Conservation (phyloP, 1,140 invertebrate species). For the Drosophila seguyi region DNA sequence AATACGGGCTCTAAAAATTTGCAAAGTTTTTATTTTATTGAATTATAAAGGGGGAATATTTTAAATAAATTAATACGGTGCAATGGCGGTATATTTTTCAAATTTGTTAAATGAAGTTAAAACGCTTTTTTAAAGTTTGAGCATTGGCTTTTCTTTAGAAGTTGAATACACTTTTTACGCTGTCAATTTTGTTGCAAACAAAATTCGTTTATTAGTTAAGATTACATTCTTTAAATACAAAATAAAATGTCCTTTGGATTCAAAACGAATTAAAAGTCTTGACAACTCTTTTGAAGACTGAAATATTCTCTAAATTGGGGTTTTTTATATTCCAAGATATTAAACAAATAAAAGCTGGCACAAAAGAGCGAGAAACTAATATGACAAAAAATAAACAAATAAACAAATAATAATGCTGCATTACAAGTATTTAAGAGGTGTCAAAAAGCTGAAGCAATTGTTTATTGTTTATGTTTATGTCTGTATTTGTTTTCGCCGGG, state of each 20-base stretch:
- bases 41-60: background rate
- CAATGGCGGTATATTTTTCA: too few relatives aligned
- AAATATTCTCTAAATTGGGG: background rate
- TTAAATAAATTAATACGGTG: background rate
- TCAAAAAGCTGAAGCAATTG: background rate
- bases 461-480: conserved; percentile 1
- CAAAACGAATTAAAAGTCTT: too few relatives aligned
- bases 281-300: background rate
- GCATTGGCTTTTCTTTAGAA: background rate
- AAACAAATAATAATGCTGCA: background rate
- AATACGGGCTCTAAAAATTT: too few relatives aligned
- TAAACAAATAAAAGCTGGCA: background rate
- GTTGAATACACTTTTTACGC: background rate
- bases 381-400: too few relatives aligned
- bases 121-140: background rate
- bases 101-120: background rate
- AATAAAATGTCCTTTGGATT: too few relatives aligned
- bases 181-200: too few relatives aligned
- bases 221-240: background rate
- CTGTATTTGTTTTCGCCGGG: background rate
- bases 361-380: background rate
- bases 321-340: background rate
- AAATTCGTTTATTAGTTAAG: background rate
- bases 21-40: background rate
- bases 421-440: background rate